Evolutionary conservation across 2,797 vertebrate species (phyloP).

Genomic region (Gephyroberyx darwinii): DNA sequence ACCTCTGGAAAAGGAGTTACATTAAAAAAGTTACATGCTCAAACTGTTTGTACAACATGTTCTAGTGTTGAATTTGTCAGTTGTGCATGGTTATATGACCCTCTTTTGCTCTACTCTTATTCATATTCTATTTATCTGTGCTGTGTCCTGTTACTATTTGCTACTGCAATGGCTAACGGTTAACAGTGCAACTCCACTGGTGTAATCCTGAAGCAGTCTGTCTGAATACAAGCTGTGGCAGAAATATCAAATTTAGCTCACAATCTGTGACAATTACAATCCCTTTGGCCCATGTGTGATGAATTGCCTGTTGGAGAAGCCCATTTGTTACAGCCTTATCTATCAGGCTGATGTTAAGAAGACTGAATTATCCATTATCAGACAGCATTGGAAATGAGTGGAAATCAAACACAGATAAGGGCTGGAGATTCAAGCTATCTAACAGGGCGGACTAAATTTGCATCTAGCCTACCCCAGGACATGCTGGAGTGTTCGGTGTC

Average conservation of each 20-base stretch:
- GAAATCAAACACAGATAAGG: constrained; percentile 65
- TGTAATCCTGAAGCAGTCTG: constrained; percentile 16
- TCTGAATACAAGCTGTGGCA: constrained; percentile 24
- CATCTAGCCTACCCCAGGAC: constrained; percentile 43
- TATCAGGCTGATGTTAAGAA: constrained; percentile 57
- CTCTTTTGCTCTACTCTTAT: too few species aligned
- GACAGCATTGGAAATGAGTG: constrained; percentile 56
- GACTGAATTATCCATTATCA: constrained; percentile 69
- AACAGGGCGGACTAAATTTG: constrained; percentile 35
- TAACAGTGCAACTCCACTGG: background rate
- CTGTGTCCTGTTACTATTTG: too few species aligned
- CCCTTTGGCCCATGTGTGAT: constrained; percentile 61
- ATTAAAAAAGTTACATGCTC: too few species aligned
- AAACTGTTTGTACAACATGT: too few species aligned
- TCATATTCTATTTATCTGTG: too few species aligned
- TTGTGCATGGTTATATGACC: too few species aligned
- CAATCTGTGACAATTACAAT: constrained; percentile 68
- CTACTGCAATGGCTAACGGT: too few species aligned
- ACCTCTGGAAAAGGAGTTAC: too few species aligned
- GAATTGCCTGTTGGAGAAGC: constrained; percentile 57
- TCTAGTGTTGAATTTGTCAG: too few species aligned
- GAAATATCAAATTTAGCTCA: constrained; percentile 55
- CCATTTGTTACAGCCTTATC: constrained; percentile 76
- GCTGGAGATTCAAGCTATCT: constrained; percentile 53
- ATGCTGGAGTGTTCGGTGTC: constrained; percentile 44